Evolutionary conservation across 2,888 invertebrate genomes (phyloP), one percentile per base, ranked within the genome.

Genomic region (Xanthia togata): DNA sequence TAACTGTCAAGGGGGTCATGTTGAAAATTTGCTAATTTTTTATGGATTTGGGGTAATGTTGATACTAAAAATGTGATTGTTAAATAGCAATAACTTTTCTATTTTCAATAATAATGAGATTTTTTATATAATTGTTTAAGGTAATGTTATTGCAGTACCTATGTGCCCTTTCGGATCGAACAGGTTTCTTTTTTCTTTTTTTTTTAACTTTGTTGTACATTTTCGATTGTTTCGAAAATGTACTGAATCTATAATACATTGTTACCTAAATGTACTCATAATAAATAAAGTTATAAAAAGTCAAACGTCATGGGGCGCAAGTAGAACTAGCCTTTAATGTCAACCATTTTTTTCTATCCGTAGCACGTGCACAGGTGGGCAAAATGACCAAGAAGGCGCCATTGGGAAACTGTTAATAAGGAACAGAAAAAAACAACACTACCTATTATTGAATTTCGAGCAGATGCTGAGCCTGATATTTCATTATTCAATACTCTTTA

Each of bases 281-380:
- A 11, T 1, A n/a, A n/a, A 76, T 17, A 44, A n/a, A 9, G 14
- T 47, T 26, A n/a, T n/a, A 35, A 63, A 47, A 78, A 44, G 35
- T 50, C 77, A 62, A 62, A 67, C 68, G 44, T 77, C 77, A 62
- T 14, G 69, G 60, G 20, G 69, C 23, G 60, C 50, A 31, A 38
- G 26, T 17, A 35, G 17, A 70, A 55, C 53, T 71, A 57, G 63
- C 59, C 67, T 75, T 70, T 60, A 70, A 67, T 31, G 41, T 69
- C 73, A 44, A 68, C 55, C 65, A 67, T 83, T 83, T 82, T 82
- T 84, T 79, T 69, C 5, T 14, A 26, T 69, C n/a, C 57, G 47
- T 86, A 76, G 83, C 88, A 88, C 86, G 88, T 88, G 88, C 86
- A 85, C 85, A 83, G 86, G 83, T 82, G 84, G 79, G 71, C 74